A percentile compares a stretch with the other conserved stretches of the same genome.
Evolutionary conservation across 1,140 invertebrate genomes (phyloP).

Genomic region (Nebria ingens): DNA sequence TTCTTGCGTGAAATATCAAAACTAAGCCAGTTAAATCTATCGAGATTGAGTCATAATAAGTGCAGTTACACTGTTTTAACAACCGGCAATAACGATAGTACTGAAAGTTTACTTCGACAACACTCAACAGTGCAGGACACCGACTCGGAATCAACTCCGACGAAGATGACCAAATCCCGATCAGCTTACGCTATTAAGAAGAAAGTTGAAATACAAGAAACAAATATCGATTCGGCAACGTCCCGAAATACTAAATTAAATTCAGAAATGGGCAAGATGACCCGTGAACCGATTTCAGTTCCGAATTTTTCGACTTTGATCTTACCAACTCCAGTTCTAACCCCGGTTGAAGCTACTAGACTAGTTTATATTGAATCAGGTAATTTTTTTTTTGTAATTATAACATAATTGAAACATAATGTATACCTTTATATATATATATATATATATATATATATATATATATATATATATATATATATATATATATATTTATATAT

Average conservation of each 20-base stretch:
- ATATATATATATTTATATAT: too few species aligned
- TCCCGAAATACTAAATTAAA: conserved; percentile 20
- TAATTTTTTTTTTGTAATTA: too few species aligned
- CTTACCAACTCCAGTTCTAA: conserved; percentile 52
- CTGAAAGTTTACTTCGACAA: conserved; percentile 47
- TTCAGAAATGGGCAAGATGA: conserved; percentile 33
- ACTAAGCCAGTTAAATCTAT: conserved; percentile 59
- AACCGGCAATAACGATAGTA: conserved; percentile 50
- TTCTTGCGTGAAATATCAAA: conserved; percentile 63
- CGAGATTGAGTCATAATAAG: conserved; percentile 52
- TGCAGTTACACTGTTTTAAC: conserved; percentile 63
- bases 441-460: too few species aligned
- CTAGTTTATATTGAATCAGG: conserved; percentile 61
- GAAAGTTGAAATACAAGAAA: conserved; percentile 24
- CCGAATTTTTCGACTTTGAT: conserved; percentile 60
- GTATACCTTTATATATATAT: too few species aligned
- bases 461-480: too few species aligned
- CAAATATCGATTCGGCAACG: conserved; percentile 23
- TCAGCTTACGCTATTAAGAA: conserved; percentile 49
- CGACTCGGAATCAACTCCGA: conserved; percentile 27
- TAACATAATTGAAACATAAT: too few species aligned
- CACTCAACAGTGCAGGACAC: conserved; percentile 24
- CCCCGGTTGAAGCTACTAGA: conserved; percentile 55
- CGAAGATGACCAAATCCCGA: conserved; percentile 47
- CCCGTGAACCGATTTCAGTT: conserved; percentile 62